Conservation (phyloP, 2,888 invertebrate genomes). For the Beris morrisii region DNA sequence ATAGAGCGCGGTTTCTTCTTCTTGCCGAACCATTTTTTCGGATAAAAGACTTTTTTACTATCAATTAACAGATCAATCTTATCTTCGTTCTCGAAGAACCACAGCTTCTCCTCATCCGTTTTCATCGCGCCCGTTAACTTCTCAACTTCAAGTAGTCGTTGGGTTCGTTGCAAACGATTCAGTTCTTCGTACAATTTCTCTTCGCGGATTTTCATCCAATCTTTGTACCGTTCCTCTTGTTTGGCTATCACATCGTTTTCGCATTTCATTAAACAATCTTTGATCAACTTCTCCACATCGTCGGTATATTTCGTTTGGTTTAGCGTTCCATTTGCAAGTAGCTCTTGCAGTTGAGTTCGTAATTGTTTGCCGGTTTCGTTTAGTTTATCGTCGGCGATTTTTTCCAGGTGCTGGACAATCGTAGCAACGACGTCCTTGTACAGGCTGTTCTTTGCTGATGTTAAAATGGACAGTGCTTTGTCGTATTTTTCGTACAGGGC, state of each 20-base stretch:
- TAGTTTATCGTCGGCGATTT: slow-evolving; percentile 40
- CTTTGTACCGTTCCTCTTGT: slow-evolving; percentile 58
- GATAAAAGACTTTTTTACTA: slow-evolving; percentile 59
- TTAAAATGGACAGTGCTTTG: slow-evolving; percentile 49
- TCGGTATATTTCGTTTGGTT: slow-evolving; percentile 44
- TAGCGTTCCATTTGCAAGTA: slow-evolving; percentile 50
- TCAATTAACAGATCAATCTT: slow-evolving; percentile 72
- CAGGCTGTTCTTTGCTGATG: not conserved
- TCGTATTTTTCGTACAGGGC: slow-evolving; percentile 69
- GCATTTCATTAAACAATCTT: slow-evolving; percentile 48
- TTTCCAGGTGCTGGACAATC: slow-evolving; percentile 42
- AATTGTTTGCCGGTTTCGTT: slow-evolving; percentile 52
- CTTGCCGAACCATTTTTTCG: slow-evolving; percentile 57
- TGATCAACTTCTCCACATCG: slow-evolving; percentile 45
- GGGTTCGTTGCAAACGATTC: slow-evolving; percentile 56
- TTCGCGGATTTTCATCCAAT: slow-evolving; percentile 64
- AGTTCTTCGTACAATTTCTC: slow-evolving; percentile 64
- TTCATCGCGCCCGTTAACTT: slow-evolving; percentile 57
- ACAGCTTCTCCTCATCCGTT: slow-evolving; percentile 65
- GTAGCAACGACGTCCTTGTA: slow-evolving; percentile 23
- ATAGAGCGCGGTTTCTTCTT: slow-evolving; percentile 57
- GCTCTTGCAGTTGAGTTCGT: slow-evolving; percentile 49
- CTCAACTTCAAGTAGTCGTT: slow-evolving; percentile 61
- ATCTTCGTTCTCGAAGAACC: slow-evolving; percentile 84
- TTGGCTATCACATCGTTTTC: slow-evolving; percentile 53